Percentiles rank a stretch among this genome's conserved stretches.
phyloP scores from a whole-genome alignment of 2,888 invertebrate genomes.

The Pseudanteris insignis region DNA sequence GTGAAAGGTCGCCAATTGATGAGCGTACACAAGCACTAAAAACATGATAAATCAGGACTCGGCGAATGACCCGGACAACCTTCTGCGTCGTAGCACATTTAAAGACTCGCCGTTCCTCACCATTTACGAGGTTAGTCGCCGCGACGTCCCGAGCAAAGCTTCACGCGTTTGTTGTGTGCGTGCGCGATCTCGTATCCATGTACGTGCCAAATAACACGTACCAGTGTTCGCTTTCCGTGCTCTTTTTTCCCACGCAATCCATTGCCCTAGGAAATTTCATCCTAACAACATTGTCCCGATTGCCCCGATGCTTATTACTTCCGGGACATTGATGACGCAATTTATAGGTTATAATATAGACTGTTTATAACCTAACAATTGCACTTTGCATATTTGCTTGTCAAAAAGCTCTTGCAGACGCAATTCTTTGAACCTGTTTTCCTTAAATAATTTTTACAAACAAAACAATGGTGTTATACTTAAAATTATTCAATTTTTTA shows the following conservation, averaged over 20 bases:
- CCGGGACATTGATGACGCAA: neutral
- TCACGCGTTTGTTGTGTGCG: conserved; percentile 7
- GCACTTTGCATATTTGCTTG: no score
- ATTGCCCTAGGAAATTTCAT: neutral
- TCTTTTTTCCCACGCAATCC: neutral
- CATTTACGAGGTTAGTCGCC: conserved; percentile 20
- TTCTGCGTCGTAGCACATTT: conserved; percentile 5
- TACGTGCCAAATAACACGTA: conserved; percentile 36
- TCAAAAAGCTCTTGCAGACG: no score
- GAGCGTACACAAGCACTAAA: conserved; percentile 10
- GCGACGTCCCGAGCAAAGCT: neutral
- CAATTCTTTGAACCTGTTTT: no score
- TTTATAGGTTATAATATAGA: conserved; percentile 18
- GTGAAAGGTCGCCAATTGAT: conserved; percentile 23
- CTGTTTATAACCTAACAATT: conserved; percentile 30
- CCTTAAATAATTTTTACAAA: no score
- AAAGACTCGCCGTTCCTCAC: conserved; percentile 8
- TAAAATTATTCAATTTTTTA: no score
- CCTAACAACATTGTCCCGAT: neutral
- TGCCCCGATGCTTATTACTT: neutral
- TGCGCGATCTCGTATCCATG: conserved; percentile 14
- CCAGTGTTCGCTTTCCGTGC: neutral
- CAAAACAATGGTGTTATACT: no score
- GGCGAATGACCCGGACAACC: conserved; percentile 5
- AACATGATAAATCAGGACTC: conserved; percentile 25